Percentiles rank a stretch among this genome's conserved stretches.
Evolutionary conservation across 2,888 invertebrate genomes (phyloP).

Genomic region (Eupithecia exiguata): DNA sequence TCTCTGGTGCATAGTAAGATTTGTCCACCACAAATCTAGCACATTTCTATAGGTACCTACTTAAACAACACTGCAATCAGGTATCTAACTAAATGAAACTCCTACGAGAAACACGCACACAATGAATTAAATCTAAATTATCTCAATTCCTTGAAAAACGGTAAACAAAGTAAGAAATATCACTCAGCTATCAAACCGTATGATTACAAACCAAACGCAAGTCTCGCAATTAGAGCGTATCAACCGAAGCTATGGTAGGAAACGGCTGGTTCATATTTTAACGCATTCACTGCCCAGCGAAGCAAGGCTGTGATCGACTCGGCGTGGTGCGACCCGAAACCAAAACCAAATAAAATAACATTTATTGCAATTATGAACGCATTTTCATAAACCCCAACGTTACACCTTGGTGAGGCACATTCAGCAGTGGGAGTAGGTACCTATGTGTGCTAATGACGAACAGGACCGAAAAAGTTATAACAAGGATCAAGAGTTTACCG

Average conservation of each 20-base stretch:
- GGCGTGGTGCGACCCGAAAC: too few relatives aligned
- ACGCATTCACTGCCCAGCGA: neutral
- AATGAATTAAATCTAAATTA: constrained; percentile 23
- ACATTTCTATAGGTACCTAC: too few relatives aligned
- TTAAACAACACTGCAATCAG: neutral
- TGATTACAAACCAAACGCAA: constrained; percentile 45
- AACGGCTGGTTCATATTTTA: constrained; percentile 2
- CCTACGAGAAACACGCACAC: constrained; percentile 17
- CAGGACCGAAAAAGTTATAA: too few relatives aligned
- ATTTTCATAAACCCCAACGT: too few relatives aligned
- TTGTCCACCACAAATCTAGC: neutral
- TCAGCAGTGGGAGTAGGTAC: too few relatives aligned
- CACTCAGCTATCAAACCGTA: constrained; percentile 39
- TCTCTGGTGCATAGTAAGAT: neutral
- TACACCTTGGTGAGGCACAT: too few relatives aligned
- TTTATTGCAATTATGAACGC: too few relatives aligned
- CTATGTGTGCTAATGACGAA: too few relatives aligned
- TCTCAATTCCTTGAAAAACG: constrained; percentile 31
- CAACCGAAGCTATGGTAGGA: constrained; percentile 38
- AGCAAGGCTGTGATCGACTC: too few relatives aligned
- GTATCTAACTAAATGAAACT: constrained; percentile 7
- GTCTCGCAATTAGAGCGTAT: constrained; percentile 67
- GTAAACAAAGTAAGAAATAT: constrained; percentile 43
- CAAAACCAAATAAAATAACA: too few relatives aligned
- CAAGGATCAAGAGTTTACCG: constrained; percentile 56